Conservation (phyloP, 2,797 vertebrate species). For the Alectoris magna region DNA sequence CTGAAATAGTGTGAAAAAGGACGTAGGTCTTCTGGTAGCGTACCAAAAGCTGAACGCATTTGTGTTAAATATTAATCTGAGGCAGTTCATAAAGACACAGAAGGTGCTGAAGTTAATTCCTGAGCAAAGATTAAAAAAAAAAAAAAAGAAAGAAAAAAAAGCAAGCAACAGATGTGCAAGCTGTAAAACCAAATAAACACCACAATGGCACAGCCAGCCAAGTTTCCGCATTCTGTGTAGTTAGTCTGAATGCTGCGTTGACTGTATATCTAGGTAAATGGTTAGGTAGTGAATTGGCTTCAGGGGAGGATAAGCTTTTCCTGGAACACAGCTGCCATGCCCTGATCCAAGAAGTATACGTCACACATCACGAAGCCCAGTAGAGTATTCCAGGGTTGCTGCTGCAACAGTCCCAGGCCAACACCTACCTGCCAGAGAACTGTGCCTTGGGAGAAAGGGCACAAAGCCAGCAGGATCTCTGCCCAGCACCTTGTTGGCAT, state of each 20-base stretch:
- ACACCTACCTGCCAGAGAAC: not conserved
- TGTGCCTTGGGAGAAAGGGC: not conserved
- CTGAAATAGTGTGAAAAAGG: not conserved
- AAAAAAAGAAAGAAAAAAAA: not conserved
- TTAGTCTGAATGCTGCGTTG: not conserved
- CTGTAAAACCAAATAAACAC: not conserved
- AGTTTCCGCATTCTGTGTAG: not conserved
- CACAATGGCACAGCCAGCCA: not conserved
- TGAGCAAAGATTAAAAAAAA: not conserved
- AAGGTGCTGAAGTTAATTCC: not conserved
- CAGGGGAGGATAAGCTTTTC: not conserved
- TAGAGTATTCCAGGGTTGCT: not conserved
- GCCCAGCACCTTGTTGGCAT: not conserved
- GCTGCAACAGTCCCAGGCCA: not conserved
- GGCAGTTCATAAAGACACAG: constrained; percentile 21
- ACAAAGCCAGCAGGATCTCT: not conserved
- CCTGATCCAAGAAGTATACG: not conserved
- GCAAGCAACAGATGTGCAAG: not conserved
- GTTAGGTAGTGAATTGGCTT: not conserved
- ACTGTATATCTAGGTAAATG: not conserved
- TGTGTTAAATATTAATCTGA: constrained; percentile 46
- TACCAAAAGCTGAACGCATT: not conserved
- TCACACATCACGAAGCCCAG: accelerated
- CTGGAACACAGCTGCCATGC: accelerated
- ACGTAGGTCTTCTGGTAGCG: not conserved